These are phyloP conservation scores for Lagodon rhomboides DNA, from an alignment of 2,797 vertebrate species.

Conservation along the genomic window DNA sequence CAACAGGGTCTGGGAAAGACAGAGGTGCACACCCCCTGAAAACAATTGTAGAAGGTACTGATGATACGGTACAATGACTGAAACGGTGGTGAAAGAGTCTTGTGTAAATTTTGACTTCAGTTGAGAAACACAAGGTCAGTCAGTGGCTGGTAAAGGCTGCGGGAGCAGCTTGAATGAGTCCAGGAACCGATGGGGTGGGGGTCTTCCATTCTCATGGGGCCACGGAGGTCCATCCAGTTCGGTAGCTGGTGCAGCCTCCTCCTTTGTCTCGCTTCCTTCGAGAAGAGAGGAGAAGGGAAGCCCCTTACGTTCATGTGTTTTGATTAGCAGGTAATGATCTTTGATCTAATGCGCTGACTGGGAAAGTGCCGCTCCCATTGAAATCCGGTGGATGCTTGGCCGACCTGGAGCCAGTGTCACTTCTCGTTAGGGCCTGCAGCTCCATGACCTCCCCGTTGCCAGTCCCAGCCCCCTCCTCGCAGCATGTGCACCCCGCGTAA, in stretches of 20 bases:
- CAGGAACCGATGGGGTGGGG: conserved; percentile 15
- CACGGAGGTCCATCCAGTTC: conserved; percentile 47
- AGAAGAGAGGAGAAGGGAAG: conserved; percentile 60
- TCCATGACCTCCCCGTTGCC: conserved; percentile 84
- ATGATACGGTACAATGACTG: background rate
- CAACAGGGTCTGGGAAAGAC: conserved; percentile 50
- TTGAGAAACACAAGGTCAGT: background rate
- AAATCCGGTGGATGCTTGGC: conserved; percentile 88
- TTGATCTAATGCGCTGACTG: conserved; percentile 89
- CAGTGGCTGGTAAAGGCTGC: background rate
- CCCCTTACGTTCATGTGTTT: conserved; percentile 84
- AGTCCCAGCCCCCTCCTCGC: conserved; percentile 79
- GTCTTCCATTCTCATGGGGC: conserved; percentile 49
- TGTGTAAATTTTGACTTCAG: no score
- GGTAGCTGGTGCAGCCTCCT: conserved; percentile 56
- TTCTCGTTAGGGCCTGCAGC: conserved; percentile 91
- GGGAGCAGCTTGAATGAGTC: conserved; percentile 23
- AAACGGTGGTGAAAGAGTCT: background rate
- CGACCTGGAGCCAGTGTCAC: conserved; percentile 97
- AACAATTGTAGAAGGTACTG: background rate
- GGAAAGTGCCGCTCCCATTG: conserved; percentile 87
- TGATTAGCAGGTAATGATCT: conserved; percentile 91
- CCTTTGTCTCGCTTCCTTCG: conserved; percentile 56
- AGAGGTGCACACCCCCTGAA: background rate
- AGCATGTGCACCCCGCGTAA: conserved; percentile 88